Base-by-base conservation (phyloP, 2,888 invertebrate genomes). In the Pammene aurita region DNA sequence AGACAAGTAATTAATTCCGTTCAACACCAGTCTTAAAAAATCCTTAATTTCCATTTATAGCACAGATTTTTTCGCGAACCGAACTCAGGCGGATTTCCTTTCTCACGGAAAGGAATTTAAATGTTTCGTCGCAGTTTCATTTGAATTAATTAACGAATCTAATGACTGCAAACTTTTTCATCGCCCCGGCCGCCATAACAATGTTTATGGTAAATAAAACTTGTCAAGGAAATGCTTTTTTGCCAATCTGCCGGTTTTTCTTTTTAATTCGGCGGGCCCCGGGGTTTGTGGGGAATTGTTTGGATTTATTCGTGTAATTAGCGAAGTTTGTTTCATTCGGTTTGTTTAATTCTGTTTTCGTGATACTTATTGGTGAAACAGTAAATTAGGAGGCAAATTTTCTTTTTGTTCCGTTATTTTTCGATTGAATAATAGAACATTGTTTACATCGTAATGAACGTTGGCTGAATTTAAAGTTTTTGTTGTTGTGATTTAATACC, bases 81-180 rank as follows among this genome's bases (percentile, higher is more conserved):
- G 76, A 81, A 80, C 80, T 79, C 80, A 83, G 85, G 85, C 75
- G 82, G 81, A 79, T 82, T 87, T 88, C 84, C 84, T 86, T 88
- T 79, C 76, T 76, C 78, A 80, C 80, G 82, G 86, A 82, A 85
- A 72, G 74, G 75, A 87, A 89, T 87, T 88, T 87, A 89, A 92
- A 91, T 90, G 87, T 86, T 90, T 88, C 86, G 87, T 84, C 88
- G 90, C 87, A 87, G 90, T 89, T 90, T 89, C 87, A 88, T 92
- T 92, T 90, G 92, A 92, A 92, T 92, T 92, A 92, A 92, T 92
- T 92, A 92, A 90, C 84, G 88, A 84, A 85, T 88, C 88, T 92
- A 92, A 92, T 92, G 91, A 91, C 84, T 84, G 83, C 84, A 79
- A 89, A 92, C 87, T 91, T 92, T 89, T 89, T 89, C 86, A 85